Base-by-base conservation (phyloP, 2,113 vertebrate genomes). In the Cinclus mexicanus region DNA sequence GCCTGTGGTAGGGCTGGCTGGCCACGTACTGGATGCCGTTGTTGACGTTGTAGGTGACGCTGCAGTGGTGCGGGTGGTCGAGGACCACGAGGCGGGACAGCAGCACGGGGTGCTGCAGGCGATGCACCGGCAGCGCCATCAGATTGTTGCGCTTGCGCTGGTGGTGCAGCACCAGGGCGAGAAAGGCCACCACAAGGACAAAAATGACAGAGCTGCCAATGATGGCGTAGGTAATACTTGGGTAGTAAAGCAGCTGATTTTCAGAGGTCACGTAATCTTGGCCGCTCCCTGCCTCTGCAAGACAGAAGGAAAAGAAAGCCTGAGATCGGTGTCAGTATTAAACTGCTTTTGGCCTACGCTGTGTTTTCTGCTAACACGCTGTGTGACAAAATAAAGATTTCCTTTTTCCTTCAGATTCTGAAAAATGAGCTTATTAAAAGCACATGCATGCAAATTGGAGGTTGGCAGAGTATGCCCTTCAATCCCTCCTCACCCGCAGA, bases 131-230 rank as follows among this genome's bases (percentile, higher is more conserved):
- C 71, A 99, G 97, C 3, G 99, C 98, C 97, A 99, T 98, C 61
- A 99, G 98, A 21, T 99, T 98, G 71, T 98, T 99, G 59, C 99
- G 98, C 83, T 99, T 99, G 72, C 99, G 98, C 92, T 99, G 99
- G 94, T 99, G 99, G 92, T 99, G 99, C 82, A 99, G 96, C 75
- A 99, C 98, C 26, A 99, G 79, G 4, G 99, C 99, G 15, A 99
- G 96, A 23, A 99, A 97, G 6, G 99, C 99, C 95, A 99, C 99
- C 94, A 99, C 99, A 37, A 99, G 97, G 7, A 99, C 98, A 0
- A 99, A 99, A 96, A 99, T 99, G 93, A 99, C 98, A 0, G 99
- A 99, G 85, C 99, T 99, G 86, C 99, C 99, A 1, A 99, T 99
- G 96, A 99, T 99, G 7, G 99, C 99, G 2, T 99, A 99, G 18